Evolutionary conservation across 2,888 invertebrate species (phyloP).

Genomic region (Pecten maximus): DNA sequence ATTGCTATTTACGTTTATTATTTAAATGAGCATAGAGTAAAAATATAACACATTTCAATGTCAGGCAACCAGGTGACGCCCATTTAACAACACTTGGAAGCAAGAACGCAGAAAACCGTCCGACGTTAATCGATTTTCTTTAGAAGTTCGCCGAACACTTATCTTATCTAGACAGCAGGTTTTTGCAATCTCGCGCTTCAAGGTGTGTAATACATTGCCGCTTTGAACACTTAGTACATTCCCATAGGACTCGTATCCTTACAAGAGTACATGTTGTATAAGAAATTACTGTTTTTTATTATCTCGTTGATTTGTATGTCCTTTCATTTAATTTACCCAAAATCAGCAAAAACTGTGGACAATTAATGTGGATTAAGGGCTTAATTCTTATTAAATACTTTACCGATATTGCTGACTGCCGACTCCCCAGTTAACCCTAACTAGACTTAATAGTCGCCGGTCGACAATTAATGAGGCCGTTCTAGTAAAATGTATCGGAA

Average conservation of each 20-base stretch:
- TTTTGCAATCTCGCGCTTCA: not conserved
- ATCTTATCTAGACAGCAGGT: not conserved
- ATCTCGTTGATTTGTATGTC: not conserved
- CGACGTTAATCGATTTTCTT: not conserved
- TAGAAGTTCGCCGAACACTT: not conserved
- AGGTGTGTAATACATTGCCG: conserved; percentile 17
- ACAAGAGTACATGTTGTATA: not conserved
- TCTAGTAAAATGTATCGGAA: not conserved
- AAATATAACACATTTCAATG: not conserved
- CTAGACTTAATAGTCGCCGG: not conserved
- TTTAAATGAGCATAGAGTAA: too few relatives aligned
- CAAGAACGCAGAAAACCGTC: not conserved
- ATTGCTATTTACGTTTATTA: too few relatives aligned
- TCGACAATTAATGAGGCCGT: not conserved
- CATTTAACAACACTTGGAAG: not conserved
- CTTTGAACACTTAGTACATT: not conserved
- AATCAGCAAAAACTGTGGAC: not conserved
- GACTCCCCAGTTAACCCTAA: not conserved
- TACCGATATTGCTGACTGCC: not conserved
- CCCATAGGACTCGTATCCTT: not conserved
- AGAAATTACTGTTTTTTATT: not conserved
- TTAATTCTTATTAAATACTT: conserved; percentile 8
- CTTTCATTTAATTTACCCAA: not conserved
- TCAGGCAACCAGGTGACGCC: not conserved
- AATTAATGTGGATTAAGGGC: not conserved